Percentiles rank a stretch among this genome's conserved stretches.
Evolutionary conservation across 2,888 invertebrate genomes (phyloP).

Genomic region (Diadromus collaris): DNA sequence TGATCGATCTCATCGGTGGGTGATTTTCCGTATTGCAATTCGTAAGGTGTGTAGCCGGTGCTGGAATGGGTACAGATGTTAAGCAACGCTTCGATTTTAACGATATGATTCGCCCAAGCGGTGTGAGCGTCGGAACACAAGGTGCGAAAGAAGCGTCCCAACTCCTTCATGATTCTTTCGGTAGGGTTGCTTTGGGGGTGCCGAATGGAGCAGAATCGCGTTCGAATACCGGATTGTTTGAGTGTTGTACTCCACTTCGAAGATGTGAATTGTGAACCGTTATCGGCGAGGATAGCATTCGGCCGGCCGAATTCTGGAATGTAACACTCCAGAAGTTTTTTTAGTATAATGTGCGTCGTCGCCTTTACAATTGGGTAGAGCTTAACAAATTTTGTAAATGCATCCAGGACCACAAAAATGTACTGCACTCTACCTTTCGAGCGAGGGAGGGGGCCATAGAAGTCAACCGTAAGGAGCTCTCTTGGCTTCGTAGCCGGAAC

Average conservation of each 20-base stretch:
- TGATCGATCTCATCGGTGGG: background rate
- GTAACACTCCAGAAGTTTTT: constrained; percentile 19
- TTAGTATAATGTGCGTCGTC: constrained; percentile 5
- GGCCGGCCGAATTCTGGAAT: constrained; percentile 20
- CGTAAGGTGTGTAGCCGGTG: constrained; percentile 36
- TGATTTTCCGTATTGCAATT: constrained; percentile 24
- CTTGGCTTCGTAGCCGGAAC: background rate
- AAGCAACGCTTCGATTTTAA: constrained; percentile 30
- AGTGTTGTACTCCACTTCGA: background rate
- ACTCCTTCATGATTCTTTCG: constrained; percentile 52
- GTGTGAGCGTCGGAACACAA: constrained; percentile 45
- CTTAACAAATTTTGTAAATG: constrained; percentile 36
- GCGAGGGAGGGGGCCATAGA: constrained; percentile 52
- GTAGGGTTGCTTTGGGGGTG: constrained; percentile 55
- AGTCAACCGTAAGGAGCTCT: constrained; percentile 44
- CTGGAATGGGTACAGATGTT: constrained; percentile 37
- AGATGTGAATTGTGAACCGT: constrained; percentile 1
- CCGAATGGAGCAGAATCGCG: constrained; percentile 36
- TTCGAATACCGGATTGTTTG: background rate
- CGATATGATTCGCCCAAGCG: constrained; percentile 31
- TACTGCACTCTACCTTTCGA: constrained; percentile 51
- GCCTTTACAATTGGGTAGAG: constrained; percentile 22
- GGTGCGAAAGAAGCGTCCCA: constrained; percentile 49
- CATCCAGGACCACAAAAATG: constrained; percentile 41
- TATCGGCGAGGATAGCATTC: constrained; percentile 20